Evolutionary conservation across 2,888 invertebrate genomes (phyloP), one percentile per base, ranked within the genome.

Genomic region (Slavum lentiscoides): DNA sequence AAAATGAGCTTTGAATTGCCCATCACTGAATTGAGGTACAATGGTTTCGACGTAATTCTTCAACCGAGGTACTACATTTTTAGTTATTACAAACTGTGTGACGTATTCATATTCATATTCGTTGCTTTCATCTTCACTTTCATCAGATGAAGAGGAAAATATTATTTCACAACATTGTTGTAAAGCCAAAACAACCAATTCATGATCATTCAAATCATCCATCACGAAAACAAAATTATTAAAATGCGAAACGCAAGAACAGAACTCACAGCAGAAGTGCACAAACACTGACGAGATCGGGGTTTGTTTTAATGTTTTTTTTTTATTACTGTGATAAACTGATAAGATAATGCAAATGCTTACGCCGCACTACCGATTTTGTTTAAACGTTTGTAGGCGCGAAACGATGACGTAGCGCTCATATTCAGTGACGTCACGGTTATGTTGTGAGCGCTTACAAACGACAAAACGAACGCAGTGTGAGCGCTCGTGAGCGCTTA

Each of bases 91-190:
- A 64, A 64, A 39, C 17, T 64, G 37, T 64, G 23, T 23, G 5
- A 43, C 43, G 13, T 43, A 66, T 66, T 43, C 66, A 43, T 66
- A 66, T 43, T 66, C 43, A 43, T 66, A 66, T 43, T 66, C 43
- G 43, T 66, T 66, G 66, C 43, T 17, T 13, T 66, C 66, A 43
- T 66, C 66, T n/a, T 66, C 66, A 66, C 66, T 67, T 37, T 67
- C 67, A 67, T 67, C 67, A 2, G 67, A 49, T 4, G 67, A 49
- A 67, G 67, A 67, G 49, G 67, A 43, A 67, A 67, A 49, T 67
- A 49, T 67, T 37, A 67, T 67, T 7, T 67, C 67, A 23, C 67
- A 67, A 17, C 67, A 67, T 67, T 67, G 67, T 67, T 67, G 49
- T 67, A 67, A 19, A 67, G 49, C n/a, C 66, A 67, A 37, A 21